Evolutionary conservation across 1,140 invertebrate genomes (phyloP).

Genomic region (Planococcus citri): DNA sequence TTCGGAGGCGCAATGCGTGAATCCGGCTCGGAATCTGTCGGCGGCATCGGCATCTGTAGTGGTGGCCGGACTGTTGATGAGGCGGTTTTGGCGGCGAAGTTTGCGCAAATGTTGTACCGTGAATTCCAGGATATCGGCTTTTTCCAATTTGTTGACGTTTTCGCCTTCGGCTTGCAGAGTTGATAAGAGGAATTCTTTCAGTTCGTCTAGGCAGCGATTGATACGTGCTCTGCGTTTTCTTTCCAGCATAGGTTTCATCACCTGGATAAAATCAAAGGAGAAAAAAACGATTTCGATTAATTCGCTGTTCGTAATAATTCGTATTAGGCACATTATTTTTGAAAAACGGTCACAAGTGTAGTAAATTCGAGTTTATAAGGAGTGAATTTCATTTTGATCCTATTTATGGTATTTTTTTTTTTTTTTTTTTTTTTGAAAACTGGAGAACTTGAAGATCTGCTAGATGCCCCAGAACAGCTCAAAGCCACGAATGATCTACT

Average conservation of each 20-base stretch:
- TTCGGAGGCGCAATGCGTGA: constrained; percentile 37
- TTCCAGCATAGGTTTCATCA: constrained; percentile 93
- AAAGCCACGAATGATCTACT: no score
- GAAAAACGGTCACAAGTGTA: no score
- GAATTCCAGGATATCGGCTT: constrained; percentile 57
- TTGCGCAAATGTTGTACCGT: constrained; percentile 47
- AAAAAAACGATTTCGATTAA: no score
- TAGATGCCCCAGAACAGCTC: no score
- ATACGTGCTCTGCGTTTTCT: constrained; percentile 84
- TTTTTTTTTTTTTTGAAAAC: no score
- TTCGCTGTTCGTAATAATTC: no score
- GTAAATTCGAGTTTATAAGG: no score
- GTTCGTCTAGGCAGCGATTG: constrained; percentile 82
- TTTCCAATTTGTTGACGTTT: constrained; percentile 65
- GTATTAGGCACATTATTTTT: no score
- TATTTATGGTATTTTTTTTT: no score
- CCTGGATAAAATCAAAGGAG: constrained; percentile 37
- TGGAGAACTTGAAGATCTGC: no score
- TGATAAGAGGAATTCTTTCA: constrained; percentile 83
- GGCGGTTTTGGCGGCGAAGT: constrained; percentile 37
- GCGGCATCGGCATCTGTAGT: no score
- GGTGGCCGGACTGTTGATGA: constrained; percentile 49
- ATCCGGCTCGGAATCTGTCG: constrained; percentile 42
- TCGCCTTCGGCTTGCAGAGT: constrained; percentile 74
- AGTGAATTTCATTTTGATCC: no score